Evolutionary conservation across 2,113 vertebrate species (phyloP), one percentile per base, ranked within the genome.

Genomic region (Siniperca knerii): DNA sequence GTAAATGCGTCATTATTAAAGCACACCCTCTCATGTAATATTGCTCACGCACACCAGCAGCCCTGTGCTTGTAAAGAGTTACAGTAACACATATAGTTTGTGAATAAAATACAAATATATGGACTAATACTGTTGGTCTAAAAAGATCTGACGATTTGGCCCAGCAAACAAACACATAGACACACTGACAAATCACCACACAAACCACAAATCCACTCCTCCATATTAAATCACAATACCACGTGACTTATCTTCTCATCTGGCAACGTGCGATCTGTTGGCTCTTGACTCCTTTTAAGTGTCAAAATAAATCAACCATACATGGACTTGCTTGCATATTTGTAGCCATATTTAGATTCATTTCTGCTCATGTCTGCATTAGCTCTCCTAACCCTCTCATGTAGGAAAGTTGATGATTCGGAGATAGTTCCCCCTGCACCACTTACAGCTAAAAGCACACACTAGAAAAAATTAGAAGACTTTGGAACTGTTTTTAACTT

Each of bases 341-440:
- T 79, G 37, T 48, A 67, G 44, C 83, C 78, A 62, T 82, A 82
- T 78, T 85, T 71, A 86, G 75, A 75, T 79, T 8, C 5, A 77
- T 89, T 89, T 87, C 82, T 85, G 86, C 84, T 81, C 79, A 15
- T 88, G 81, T 86, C 77, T 87, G 90, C 85, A 91, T 79, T 75
- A 84, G 82, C 83, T 84, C 77, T 46, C 21, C 50, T 57, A 52
- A 77, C 44, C 77, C 77, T 77, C 71, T 79, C 81, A 46, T 84
- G 81, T 68, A 69, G 55, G 71, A 90, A 89, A 92, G 81, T 79
- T 92, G 85, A 92, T 90, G 87, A 91, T 88, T 88, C 68, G 8
- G 80, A 77, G 62, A 82, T 82, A 77, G 62, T 70, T 78, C 64
- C 75, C 52, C 52, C 57, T 64, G 81, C 85, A 84, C 66, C 72